A percentile compares a stretch with the other conserved stretches of the same genome.
Evolutionary conservation across 2,888 invertebrate genomes (phyloP).

Genomic region (Hydraecia micacea): DNA sequence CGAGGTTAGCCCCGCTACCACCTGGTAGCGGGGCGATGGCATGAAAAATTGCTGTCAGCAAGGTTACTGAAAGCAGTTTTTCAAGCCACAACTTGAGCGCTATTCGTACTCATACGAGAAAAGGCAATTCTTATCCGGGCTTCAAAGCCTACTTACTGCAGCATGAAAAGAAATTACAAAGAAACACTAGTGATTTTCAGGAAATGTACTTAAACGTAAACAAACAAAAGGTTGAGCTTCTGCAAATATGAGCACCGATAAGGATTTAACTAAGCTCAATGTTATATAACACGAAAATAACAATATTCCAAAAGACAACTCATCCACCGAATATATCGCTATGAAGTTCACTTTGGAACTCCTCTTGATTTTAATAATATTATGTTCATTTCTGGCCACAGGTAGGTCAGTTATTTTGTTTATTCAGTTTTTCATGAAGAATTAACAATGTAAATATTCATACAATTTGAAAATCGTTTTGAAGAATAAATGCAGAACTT

Average conservation of each 20-base stretch:
- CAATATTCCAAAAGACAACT: slow-evolving; percentile 26
- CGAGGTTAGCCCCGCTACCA: too few relatives aligned
- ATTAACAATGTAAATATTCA: background rate
- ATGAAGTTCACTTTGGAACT: slow-evolving; percentile 73
- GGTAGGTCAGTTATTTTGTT: slow-evolving; percentile 54
- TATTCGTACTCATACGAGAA: background rate
- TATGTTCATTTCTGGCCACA: slow-evolving; percentile 54
- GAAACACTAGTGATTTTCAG: background rate
- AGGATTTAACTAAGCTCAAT: slow-evolving; percentile 52
- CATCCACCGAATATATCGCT: slow-evolving; percentile 41
- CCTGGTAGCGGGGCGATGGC: too few relatives aligned
- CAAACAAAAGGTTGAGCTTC: slow-evolving; percentile 63
- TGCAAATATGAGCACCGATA: slow-evolving; percentile 65
- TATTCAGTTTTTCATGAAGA: background rate
- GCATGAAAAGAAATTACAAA: background rate
- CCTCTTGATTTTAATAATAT: slow-evolving; percentile 66
- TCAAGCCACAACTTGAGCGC: background rate
- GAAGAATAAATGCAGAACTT: background rate
- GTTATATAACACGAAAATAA: slow-evolving; percentile 59
- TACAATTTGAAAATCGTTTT: background rate
- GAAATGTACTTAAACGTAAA: background rate
- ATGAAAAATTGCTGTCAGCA: too few relatives aligned
- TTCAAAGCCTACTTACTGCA: background rate
- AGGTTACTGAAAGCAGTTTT: background rate
- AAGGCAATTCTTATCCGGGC: background rate